These are phyloP conservation scores for Coenobita brevimanus DNA, from an alignment of 1,140 invertebrate species.

Conservation along the genomic window DNA sequence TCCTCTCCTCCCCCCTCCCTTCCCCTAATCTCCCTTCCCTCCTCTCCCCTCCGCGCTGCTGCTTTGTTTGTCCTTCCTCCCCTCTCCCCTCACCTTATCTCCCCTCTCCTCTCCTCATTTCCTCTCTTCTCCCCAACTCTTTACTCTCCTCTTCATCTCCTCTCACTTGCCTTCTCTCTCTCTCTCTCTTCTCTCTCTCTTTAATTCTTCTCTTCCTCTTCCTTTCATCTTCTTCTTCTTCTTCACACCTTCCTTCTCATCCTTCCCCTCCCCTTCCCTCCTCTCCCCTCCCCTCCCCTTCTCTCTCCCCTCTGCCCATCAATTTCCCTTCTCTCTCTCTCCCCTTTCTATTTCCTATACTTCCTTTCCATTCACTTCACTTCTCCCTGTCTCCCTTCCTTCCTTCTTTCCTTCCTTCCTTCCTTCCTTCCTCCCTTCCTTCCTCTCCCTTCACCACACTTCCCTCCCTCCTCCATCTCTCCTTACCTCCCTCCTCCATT, in stretches of 20 bases:
- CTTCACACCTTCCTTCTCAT: neutral
- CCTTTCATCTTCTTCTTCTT: neutral
- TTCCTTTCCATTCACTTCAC: neutral
- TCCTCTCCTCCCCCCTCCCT: neutral
- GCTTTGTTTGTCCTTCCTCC: neutral
- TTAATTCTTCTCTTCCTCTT: neutral
- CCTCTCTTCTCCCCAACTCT: neutral
- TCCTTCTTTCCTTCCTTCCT: neutral
- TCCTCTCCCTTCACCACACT: neutral
- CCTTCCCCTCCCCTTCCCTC: conserved; percentile 4
- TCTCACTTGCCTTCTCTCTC: neutral
- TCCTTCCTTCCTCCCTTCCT: neutral
- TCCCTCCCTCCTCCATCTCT: too few species aligned
- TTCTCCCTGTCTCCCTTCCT: neutral
- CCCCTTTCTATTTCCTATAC: neutral
- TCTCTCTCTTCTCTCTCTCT: neutral
- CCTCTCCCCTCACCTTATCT: neutral
- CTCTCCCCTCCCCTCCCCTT: neutral
- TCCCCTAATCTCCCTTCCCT: neutral
- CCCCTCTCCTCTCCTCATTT: neutral
- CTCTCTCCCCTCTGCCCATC: neutral
- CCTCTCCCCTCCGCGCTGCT: neutral
- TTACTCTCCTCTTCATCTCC: too few species aligned
- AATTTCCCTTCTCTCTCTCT: neutral
- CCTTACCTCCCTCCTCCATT: neutral